phyloP scores from a whole-genome alignment of 2,888 invertebrate species.

The Limnephilus marmoratus region DNA sequence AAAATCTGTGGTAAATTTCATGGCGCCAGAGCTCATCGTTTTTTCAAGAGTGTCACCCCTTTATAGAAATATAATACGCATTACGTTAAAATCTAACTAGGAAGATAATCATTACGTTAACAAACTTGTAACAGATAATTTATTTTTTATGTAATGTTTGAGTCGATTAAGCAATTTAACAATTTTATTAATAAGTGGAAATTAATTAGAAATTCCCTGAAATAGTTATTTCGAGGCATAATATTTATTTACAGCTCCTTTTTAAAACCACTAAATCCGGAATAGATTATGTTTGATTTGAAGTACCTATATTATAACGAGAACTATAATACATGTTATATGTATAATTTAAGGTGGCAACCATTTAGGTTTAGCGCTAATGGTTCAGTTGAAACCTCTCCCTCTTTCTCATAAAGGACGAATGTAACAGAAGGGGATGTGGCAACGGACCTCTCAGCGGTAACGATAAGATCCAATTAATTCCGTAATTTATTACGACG shows the following conservation, averaged over 20 bases:
- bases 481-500: background rate
- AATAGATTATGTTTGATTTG: background rate
- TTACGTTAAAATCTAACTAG: background rate
- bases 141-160: background rate
- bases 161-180: background rate
- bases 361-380: background rate
- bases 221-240: background rate
- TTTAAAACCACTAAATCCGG: background rate
- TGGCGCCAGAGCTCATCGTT: too few relatives aligned
- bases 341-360: background rate
- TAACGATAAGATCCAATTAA: background rate
- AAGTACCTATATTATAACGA: background rate
- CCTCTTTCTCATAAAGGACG: background rate
- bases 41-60: too few relatives aligned
- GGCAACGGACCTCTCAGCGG: background rate
- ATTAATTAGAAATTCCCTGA: background rate
- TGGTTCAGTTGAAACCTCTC: background rate
- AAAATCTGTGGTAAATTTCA: too few relatives aligned
- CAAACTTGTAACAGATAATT: background rate
- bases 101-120: background rate
- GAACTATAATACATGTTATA: background rate
- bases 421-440: background rate
- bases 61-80: too few relatives aligned
- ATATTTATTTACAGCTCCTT: background rate
- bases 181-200: background rate